A percentile compares a stretch with the other conserved stretches of the same genome.
Conservation (phyloP, 2,888 invertebrate species). For the Zygothrica quintamaculata region DNA sequence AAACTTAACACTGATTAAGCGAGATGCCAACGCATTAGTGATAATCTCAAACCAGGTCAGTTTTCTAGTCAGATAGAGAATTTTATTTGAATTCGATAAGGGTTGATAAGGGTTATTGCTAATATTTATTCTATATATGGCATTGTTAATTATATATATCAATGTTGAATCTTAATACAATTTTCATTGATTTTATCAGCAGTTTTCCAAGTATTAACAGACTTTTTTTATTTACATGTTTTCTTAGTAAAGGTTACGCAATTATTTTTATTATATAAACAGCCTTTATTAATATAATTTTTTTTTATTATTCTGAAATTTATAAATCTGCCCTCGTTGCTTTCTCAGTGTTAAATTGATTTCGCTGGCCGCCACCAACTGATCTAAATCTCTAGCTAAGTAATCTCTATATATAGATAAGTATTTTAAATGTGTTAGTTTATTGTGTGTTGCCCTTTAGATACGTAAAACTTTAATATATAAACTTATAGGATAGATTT, state of each 20-base stretch:
- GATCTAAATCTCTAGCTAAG: slow-evolving; percentile 41
- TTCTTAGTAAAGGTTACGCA: no score
- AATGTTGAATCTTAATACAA: no score
- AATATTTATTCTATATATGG: no score
- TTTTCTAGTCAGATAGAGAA: not conserved
- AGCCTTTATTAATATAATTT: not conserved
- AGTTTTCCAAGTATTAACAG: no score
- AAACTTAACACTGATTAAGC: slow-evolving; percentile 10
- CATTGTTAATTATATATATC: no score
- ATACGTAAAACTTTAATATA: slow-evolving; percentile 17
- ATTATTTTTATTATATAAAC: no score
- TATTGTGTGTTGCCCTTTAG: slow-evolving; percentile 40
- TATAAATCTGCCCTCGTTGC: not conserved
- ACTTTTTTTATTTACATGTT: no score
- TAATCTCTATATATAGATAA: slow-evolving; percentile 36
- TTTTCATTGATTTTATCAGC: no score
- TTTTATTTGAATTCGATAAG: not conserved
- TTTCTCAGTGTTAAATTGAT: slow-evolving; percentile 10
- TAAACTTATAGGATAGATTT: slow-evolving; percentile 26
- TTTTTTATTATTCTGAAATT: not conserved
- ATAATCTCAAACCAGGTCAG: slow-evolving; percentile 2
- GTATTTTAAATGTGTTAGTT: slow-evolving; percentile 24
- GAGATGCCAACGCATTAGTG: not conserved
- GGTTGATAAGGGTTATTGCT: no score
- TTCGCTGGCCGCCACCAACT: slow-evolving; percentile 23